Evolutionary conservation across 2,888 invertebrate genomes (phyloP), one percentile per base, ranked within the genome.

Genomic region (Chloromyia formosa): DNA sequence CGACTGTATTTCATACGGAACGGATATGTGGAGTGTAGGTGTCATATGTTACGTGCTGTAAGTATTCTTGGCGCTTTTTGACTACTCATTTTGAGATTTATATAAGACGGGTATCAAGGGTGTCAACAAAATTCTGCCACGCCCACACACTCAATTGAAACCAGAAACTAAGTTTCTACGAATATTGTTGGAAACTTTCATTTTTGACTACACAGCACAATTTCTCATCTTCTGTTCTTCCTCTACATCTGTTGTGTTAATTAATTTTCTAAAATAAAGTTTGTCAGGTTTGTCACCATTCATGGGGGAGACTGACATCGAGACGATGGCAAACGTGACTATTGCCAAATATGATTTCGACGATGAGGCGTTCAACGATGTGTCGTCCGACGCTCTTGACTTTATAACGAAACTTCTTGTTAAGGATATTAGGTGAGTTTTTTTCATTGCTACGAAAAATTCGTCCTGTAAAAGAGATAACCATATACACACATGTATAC

Each of bases 1-100:
- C 85, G 98, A 99, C 84, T 93, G 94, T 82, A 96, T 99, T 81
- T 94, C 95, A 74, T 97, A 93, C 82, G 94, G 94, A 9, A 97
- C 98, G 0, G 99, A 99, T 83, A 97, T 98, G 97, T 98, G 98
- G 98, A 96, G 96, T 73, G 93, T 99, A 23, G 98, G 98, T 58
- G 98, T 99, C 77, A 97, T 99, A 80, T 95, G 96, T 83, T 98
- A 98, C 85, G 97, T 98, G 75, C 88, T 98, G 98, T 98, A 88
- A 96, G 97, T 93, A 82, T 68, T 14, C 7, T 22, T 49, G 2
- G 7, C 66, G n/a, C 16, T 27, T 45, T 12, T 54, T n/a, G 69
- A 23, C 14, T 69, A 10, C 22, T 4, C 3, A 23, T 27, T 62
- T 35, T 66, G 27, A 56, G 20, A 27, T 69, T 18, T 16, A 16